Base-by-base conservation (phyloP, 2,797 vertebrate genomes). In the Chelidonichthys spinosus region DNA sequence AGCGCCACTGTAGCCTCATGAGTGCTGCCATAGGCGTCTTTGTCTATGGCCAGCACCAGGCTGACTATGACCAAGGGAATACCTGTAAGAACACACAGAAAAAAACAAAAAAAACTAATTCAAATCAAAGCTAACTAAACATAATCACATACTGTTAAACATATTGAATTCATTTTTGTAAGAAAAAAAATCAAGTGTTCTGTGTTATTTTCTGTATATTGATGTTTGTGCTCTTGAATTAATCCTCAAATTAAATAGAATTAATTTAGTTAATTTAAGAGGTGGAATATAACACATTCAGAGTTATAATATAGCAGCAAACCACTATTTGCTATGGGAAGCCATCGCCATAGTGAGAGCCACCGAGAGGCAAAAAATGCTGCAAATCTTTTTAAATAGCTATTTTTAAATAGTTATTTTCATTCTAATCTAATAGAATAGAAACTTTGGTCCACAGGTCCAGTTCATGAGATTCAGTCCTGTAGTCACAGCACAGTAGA, bases 21-120 rank as follows among this genome's bases (percentile, higher is more conserved):
- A 11, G 0, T 1, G 36, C 18, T 82, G 40, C 97, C 96, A 11
- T 97, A 98, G 8, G 87, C 92, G 69, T 96, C 92, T 88, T 86
- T 94, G 69, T 95, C 92, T 84, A 95, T 89, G 63, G 80, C 85
- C 58, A 98, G 86, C 52, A 96, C 90, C 60, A 94, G 50, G 66
- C 84, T 77, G 76, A 98, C 92, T 8, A 96, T 83, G 14, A 92
- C 55, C 84, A 94, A 76, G 73, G 95, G 95, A 71, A 94, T 14
- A 74, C 95, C 95, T 96, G 86, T 13, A 5, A 62, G 9, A 43
- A 83, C n/a, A 84, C 1, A 72, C 43, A 63, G 59, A 33, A 36
- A 55, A 52, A 25, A 25, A 13, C 11, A 4, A 14, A 11, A 7
- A 3, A 32, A 17, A 43, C 7, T 18, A 13, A 58, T n/a, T 47